phyloP scores from a whole-genome alignment of 2,888 invertebrate genomes.

The Escarpia spicata region DNA sequence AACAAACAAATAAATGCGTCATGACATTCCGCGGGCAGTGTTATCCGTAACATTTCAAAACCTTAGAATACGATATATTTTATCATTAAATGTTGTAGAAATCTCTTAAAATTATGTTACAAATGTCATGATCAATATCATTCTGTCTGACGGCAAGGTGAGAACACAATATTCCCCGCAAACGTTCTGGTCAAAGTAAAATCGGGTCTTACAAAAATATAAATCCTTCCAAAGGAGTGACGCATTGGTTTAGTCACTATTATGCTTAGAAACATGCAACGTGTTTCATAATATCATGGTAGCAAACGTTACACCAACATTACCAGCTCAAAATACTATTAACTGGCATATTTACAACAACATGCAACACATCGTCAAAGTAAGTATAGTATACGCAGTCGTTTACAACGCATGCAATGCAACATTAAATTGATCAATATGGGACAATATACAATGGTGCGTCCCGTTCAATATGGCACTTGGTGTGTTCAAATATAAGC shows the following conservation, averaged over 20 bases:
- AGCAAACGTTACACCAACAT: conserved; percentile 10
- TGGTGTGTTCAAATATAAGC: neutral
- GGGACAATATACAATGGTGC: neutral
- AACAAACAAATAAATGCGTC: neutral
- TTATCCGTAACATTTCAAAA: neutral
- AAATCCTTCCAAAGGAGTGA: neutral
- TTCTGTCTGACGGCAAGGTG: neutral
- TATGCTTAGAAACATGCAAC: neutral
- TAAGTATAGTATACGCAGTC: neutral
- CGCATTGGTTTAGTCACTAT: neutral
- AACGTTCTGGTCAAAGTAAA: neutral
- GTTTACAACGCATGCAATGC: neutral
- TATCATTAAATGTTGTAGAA: neutral
- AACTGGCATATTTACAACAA: neutral
- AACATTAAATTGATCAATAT: neutral
- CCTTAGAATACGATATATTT: neutral
- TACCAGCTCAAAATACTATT: neutral
- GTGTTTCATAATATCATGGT: neutral
- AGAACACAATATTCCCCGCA: neutral
- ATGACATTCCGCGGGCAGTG: neutral
- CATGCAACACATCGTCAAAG: neutral
- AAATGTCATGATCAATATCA: neutral
- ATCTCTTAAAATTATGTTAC: neutral
- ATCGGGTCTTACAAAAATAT: neutral
- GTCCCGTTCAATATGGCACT: conserved; percentile 12